Conservation (phyloP, 2,113 vertebrate genomes). For the Mystacornis crossleyi region DNA sequence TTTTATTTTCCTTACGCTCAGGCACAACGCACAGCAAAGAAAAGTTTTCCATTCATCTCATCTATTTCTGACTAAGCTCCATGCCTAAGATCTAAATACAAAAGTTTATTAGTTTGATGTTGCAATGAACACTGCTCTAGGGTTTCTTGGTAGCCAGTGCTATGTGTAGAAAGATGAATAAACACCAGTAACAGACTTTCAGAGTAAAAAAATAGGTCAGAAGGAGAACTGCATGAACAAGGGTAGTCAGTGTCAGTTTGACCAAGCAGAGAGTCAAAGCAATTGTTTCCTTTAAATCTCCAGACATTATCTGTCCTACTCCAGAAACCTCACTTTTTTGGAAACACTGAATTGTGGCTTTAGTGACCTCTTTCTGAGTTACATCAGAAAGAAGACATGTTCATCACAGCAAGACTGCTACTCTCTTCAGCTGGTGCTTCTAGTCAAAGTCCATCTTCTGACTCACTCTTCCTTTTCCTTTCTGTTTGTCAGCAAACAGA, state of each 20-base stretch:
- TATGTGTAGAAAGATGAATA: background rate
- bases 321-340: background rate
- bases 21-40: background rate
- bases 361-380: background rate
- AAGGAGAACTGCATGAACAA: background rate
- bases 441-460: background rate
- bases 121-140: background rate
- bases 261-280: background rate
- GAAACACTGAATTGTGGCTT: background rate
- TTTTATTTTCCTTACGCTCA: background rate
- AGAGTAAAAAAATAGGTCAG: background rate
- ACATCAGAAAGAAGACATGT: background rate
- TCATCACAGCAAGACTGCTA: background rate
- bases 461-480: background rate
- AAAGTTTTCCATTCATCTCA: background rate
- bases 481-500: background rate
- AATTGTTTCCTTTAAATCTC: background rate
- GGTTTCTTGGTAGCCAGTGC: background rate
- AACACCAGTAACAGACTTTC: background rate
- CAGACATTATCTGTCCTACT: background rate
- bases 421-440: background rate
- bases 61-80: background rate
- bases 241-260: background rate
- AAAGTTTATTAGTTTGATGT: background rate
- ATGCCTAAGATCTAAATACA: background rate